These are phyloP conservation scores for Meles meles DNA, from an alignment of 2,113 vertebrate genomes.

Conservation along the genomic window DNA sequence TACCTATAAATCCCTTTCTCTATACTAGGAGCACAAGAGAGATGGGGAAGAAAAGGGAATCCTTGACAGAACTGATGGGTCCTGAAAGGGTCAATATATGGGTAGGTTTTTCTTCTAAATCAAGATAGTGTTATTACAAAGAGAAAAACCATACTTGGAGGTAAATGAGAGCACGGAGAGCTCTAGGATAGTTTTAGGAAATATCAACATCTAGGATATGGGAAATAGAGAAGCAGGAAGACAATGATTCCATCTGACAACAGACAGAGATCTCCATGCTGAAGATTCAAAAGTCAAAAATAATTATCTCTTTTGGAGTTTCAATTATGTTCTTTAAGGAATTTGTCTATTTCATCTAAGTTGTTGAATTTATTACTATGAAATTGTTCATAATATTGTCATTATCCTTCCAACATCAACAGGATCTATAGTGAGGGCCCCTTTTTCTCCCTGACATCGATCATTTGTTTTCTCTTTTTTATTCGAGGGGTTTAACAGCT, in stretches of 20 bases:
- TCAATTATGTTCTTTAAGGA: conserved; percentile 25
- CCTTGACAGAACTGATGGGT: neutral
- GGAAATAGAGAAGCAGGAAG: neutral
- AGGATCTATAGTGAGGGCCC: neutral
- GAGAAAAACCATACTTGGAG: neutral
- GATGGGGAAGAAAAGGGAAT: neutral
- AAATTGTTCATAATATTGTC: neutral
- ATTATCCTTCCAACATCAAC: neutral
- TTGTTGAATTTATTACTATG: neutral
- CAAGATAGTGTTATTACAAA: neutral
- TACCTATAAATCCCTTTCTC: neutral
- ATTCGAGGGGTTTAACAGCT: neutral
- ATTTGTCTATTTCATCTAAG: conserved; percentile 6
- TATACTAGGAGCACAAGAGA: neutral
- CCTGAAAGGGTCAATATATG: conserved; percentile 11
- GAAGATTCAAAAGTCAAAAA: conserved; percentile 26
- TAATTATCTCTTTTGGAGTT: neutral
- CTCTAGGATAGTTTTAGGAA: neutral
- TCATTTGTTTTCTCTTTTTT: neutral
- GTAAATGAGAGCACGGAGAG: neutral
- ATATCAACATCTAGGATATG: neutral
- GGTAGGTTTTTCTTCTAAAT: neutral
- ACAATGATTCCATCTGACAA: neutral
- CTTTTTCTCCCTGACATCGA: neutral
- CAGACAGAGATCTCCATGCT: neutral